Conservation (phyloP, 2,888 invertebrate genomes). For the Rapana venosa region DNA sequence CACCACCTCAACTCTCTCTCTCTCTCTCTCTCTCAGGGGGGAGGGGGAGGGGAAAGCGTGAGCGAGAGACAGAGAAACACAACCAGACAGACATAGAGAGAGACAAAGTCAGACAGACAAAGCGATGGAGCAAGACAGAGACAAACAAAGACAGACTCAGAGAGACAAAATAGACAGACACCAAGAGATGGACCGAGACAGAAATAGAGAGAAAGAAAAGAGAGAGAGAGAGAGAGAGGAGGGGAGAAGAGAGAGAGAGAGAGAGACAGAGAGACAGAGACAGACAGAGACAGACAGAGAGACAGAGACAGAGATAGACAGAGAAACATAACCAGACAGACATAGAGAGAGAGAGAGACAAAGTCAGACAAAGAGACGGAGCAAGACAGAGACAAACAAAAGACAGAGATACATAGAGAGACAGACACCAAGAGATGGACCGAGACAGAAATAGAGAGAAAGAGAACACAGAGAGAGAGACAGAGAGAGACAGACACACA, state of each 20-base stretch:
- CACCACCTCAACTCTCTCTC: no score
- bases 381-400: no score
- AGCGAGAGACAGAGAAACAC: background rate
- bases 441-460: background rate
- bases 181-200: background rate
- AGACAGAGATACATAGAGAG: no score
- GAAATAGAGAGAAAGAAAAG: no score
- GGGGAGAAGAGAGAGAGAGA: background rate
- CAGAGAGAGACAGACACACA: background rate
- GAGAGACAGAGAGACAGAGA: background rate
- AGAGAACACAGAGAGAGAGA: background rate
- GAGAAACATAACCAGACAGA: background rate
- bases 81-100: background rate
- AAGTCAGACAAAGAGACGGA: background rate
- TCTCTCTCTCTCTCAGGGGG: no score
- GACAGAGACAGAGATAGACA: background rate
- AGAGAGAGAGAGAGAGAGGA: background rate
- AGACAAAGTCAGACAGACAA: background rate
- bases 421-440: no score
- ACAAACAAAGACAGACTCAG: no score
- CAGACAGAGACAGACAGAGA: background rate
- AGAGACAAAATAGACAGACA: background rate
- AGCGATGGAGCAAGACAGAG: background rate
- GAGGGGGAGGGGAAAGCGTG: no score
- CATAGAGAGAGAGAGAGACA: background rate